Base-by-base conservation (phyloP, 2,888 invertebrate species). In the Piscicola geometra region DNA sequence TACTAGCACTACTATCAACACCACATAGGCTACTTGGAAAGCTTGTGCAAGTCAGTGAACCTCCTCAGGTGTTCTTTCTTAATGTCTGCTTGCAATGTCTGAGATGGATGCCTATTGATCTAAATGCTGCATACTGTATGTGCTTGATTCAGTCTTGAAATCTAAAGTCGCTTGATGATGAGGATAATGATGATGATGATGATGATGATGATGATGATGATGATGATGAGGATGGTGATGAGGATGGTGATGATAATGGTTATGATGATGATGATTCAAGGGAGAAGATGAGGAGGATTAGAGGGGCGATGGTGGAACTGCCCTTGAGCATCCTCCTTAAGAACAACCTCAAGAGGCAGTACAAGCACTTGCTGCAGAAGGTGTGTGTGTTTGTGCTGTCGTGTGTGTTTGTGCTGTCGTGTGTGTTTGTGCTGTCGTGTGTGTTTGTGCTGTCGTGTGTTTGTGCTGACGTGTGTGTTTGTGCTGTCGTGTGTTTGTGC, bases 41-140 rank as follows among this genome's bases (percentile, higher is more conserved):
- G 64, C 21, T 30, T 56, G 1, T 73, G 73, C 33, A 73, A 64
- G 35, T 73, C 73, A 25, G 64, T 73, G n/a, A 32, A 64, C 21
- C 75, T 50, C 35, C 25, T 77, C 1, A 64, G 56, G 66, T 72
- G 21, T 60, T 12, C 12, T 15, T 41, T 15, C 41, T 41, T 41
- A 5, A 15, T 41, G 5, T 41, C 41, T 15, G n/a, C n/a, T n/a
- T n/a, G n/a, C n/a, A n/a, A n/a, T n/a, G n/a, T n/a, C n/a, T n/a
- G n/a, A n/a, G n/a, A n/a, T n/a, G n/a, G n/a, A n/a, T n/a, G n/a
- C n/a, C n/a, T n/a, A n/a, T n/a, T n/a, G n/a, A n/a, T n/a, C n/a
- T n/a, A n/a, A n/a, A n/a, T n/a, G n/a, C n/a, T n/a, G n/a, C n/a
- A n/a, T n/a, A n/a, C n/a, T n/a, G n/a, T n/a, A n/a, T n/a, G n/a